Conservation (phyloP, 2,797 vertebrate genomes). For the Sebastes kiyomatsui region DNA sequence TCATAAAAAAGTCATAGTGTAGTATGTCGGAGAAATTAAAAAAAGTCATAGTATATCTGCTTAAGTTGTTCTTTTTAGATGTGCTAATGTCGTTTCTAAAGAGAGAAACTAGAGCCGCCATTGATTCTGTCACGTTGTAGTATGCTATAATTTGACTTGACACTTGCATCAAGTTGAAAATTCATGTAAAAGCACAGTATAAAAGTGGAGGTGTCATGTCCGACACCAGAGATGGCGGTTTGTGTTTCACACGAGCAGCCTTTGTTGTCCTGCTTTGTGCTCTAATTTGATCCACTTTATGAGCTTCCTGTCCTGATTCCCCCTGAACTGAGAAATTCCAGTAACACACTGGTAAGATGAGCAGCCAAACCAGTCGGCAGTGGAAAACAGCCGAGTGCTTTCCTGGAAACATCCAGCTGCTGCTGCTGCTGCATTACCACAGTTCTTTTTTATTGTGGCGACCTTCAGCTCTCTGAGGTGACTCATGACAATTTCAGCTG, state of each 20-base stretch:
- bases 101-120: not conserved
- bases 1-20: too few relatives aligned
- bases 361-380: slow-evolving; percentile 11
- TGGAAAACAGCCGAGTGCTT: slow-evolving; percentile 24
- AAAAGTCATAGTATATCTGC: too few relatives aligned
- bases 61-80: too few relatives aligned
- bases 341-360: slow-evolving; percentile 22
- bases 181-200: not conserved
- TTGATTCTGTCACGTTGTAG: not conserved
- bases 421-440: not conserved
- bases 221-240: not conserved
- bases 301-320: not conserved
- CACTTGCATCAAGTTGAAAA: not conserved
- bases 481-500: slow-evolving; percentile 16
- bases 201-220: not conserved
- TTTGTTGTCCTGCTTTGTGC: not conserved
- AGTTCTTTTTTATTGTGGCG: not conserved
- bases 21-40: too few relatives aligned
- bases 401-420: slow-evolving; percentile 29
- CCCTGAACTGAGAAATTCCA: slow-evolving; percentile 16
- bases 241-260: slow-evolving; percentile 9
- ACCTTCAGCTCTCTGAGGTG: slow-evolving; percentile 27
- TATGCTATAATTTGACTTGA: not conserved
- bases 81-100: not conserved
- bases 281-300: slow-evolving; percentile 10